phyloP scores from a whole-genome alignment of 2,113 vertebrate species.

The Quiscalus mexicanus region DNA sequence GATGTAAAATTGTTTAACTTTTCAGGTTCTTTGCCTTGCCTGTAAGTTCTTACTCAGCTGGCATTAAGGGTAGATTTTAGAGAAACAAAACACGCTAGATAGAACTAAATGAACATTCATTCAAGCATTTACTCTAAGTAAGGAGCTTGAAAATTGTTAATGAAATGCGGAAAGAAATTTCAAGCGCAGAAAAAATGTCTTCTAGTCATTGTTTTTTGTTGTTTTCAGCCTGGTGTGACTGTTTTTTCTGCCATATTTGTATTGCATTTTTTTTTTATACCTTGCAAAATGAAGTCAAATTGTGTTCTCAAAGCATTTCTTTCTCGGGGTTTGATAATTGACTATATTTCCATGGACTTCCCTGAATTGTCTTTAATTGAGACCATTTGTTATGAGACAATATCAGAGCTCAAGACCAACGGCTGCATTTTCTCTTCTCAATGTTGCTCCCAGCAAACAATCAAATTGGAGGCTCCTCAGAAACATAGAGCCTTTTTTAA shows the following conservation, averaged over 20 bases:
- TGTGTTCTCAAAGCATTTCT: conserved; percentile 1
- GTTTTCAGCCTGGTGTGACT: neutral
- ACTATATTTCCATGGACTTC: conserved; percentile 39
- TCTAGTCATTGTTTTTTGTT: neutral
- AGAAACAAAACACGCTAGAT: neutral
- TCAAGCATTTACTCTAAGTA: neutral
- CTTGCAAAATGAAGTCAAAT: neutral
- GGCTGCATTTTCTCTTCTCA: neutral
- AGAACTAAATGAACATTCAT: neutral
- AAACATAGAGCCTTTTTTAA: conserved; percentile 24
- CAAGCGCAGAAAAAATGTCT: neutral
- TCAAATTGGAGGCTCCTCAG: conserved; percentile 3
- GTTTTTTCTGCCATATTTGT: neutral
- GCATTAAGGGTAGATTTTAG: neutral
- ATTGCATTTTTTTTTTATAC: neutral
- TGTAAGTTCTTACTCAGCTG: neutral
- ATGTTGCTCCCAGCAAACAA: neutral
- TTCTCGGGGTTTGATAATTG: conserved; percentile 28
- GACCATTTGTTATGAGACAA: conserved; percentile 29
- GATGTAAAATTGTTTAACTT: neutral
- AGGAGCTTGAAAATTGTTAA: neutral
- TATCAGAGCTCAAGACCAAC: conserved; percentile 15
- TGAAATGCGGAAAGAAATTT: neutral
- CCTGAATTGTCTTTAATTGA: conserved; percentile 40
- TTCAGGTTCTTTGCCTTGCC: neutral